Percentiles rank a stretch among this genome's conserved stretches.
Conservation (phyloP, 2,888 invertebrate genomes). For the Pantelozetes paolii region DNA sequence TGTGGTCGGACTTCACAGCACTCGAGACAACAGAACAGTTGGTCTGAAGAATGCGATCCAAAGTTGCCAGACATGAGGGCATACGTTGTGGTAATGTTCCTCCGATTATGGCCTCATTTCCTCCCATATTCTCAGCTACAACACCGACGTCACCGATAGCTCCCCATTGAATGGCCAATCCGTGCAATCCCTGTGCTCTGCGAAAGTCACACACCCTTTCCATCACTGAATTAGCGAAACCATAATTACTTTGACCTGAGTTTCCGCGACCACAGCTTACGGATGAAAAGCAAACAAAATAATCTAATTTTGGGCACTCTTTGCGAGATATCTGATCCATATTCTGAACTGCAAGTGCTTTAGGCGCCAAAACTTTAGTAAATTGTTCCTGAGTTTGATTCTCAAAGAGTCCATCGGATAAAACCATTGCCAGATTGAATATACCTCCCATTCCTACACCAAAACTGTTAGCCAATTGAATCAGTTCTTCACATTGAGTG, state of each 20-base stretch:
- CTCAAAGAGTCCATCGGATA: conserved; percentile 79
- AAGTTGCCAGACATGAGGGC: conserved; percentile 81
- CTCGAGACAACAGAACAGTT: conserved; percentile 75
- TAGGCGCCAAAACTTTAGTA: conserved; percentile 73
- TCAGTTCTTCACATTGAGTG: conserved; percentile 64
- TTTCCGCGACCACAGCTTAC: conserved; percentile 96
- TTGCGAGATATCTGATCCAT: conserved; percentile 74
- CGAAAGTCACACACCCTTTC: conserved; percentile 86
- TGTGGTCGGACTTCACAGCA: conserved; percentile 55
- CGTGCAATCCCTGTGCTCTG: conserved; percentile 76
- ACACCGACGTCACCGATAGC: conserved; percentile 67
- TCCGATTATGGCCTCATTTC: conserved; percentile 82
- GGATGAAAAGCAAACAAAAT: conserved; percentile 94
- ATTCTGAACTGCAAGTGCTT: conserved; percentile 73
- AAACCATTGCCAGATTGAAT: conserved; percentile 80
- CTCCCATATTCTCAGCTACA: conserved; percentile 79
- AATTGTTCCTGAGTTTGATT: conserved; percentile 76
- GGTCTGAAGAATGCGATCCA: conserved; percentile 85
- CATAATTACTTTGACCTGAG: conserved; percentile 93
- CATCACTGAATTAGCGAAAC: conserved; percentile 93
- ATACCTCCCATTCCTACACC: conserved; percentile 69
- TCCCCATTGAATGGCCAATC: conserved; percentile 93
- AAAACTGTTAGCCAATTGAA: conserved; percentile 59
- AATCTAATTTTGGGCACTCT: conserved; percentile 70
- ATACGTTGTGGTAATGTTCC: conserved; percentile 95